Evolutionary conservation across 1,140 invertebrate genomes (phyloP).

Genomic region (Cyclina sinensis): DNA sequence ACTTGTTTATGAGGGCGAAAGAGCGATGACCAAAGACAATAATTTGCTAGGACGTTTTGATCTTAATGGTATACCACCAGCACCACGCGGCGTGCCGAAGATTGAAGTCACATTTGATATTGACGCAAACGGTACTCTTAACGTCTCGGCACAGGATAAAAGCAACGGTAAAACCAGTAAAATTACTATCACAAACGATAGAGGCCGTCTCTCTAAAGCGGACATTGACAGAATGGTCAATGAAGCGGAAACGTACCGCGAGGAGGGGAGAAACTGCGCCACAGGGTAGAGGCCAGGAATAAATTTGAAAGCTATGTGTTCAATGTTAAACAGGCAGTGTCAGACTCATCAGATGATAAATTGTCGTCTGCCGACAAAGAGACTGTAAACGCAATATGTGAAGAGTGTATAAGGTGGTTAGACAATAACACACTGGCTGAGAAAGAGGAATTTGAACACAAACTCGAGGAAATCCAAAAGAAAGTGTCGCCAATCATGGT

Average conservation of each 20-base stretch:
- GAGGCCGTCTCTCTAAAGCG: too few relatives aligned
- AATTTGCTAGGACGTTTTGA: constrained; percentile 94
- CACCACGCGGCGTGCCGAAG: background rate
- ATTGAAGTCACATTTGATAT: too few relatives aligned
- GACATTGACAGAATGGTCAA: constrained; percentile 88
- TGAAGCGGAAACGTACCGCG: constrained; percentile 88
- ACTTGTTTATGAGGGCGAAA: constrained; percentile 94
- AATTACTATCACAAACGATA: constrained; percentile 86
- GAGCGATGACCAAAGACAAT: constrained; percentile 93
- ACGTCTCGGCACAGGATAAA: constrained; percentile 90
- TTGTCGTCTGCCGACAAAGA: background rate
- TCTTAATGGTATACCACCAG: background rate
- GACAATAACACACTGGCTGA: background rate
- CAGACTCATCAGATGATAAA: background rate
- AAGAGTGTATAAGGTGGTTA: too few relatives aligned
- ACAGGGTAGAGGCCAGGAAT: background rate
- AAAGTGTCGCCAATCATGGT: background rate
- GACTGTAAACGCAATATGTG: background rate
- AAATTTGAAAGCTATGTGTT: too few relatives aligned
- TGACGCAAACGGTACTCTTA: too few relatives aligned
- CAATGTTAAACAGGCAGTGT: too few relatives aligned
- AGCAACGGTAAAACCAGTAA: constrained; percentile 95
- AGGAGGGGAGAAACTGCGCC: constrained; percentile 84
- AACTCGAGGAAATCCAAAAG: constrained; percentile 13
- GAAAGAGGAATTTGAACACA: too few relatives aligned